These are phyloP conservation scores for Shargacucullia verbasci DNA, from an alignment of 2,888 invertebrate genomes.

Conservation along the genomic window DNA sequence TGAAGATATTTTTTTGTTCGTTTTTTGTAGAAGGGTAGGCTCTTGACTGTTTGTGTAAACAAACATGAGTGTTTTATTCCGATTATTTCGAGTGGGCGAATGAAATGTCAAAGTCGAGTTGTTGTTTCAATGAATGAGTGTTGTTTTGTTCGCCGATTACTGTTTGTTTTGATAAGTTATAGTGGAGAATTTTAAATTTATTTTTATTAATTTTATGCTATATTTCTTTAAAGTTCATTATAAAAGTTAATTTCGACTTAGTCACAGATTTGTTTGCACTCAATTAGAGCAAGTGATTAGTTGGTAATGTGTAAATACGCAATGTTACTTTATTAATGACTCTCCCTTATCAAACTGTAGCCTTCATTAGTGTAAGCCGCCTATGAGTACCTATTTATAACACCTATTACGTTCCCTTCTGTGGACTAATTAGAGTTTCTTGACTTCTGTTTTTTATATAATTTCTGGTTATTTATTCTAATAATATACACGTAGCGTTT, in stretches of 20 bases:
- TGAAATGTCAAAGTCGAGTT: conserved; percentile 51
- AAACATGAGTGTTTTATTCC: conserved; percentile 50
- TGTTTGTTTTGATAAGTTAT: conserved; percentile 17
- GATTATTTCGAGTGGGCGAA: conserved; percentile 54
- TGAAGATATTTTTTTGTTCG: conserved; percentile 37
- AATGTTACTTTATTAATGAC: too few relatives aligned
- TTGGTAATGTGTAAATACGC: too few relatives aligned
- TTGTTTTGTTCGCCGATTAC: conserved; percentile 41
- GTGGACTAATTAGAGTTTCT: neutral
- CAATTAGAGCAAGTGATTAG: too few relatives aligned
- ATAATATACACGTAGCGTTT: too few relatives aligned
- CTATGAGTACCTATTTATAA: too few relatives aligned
- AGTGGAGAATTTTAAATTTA: neutral
- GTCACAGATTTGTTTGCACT: too few relatives aligned
- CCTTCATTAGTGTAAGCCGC: too few relatives aligned
- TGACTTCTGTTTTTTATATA: conserved; percentile 1
- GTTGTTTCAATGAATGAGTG: conserved; percentile 41
- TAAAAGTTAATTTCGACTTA: too few relatives aligned
- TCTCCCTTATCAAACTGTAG: too few relatives aligned
- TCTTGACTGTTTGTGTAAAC: conserved; percentile 49
- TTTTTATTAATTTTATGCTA: conserved; percentile 7
- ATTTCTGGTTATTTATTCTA: too few relatives aligned
- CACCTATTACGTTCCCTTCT: neutral
- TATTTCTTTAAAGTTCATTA: neutral
- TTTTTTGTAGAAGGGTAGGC: conserved; percentile 43